Evolutionary conservation across 64 coral and sea anemone genomes (phyloP), one percentile per base, ranked within the genome.

Genomic region (Actinia equina): DNA sequence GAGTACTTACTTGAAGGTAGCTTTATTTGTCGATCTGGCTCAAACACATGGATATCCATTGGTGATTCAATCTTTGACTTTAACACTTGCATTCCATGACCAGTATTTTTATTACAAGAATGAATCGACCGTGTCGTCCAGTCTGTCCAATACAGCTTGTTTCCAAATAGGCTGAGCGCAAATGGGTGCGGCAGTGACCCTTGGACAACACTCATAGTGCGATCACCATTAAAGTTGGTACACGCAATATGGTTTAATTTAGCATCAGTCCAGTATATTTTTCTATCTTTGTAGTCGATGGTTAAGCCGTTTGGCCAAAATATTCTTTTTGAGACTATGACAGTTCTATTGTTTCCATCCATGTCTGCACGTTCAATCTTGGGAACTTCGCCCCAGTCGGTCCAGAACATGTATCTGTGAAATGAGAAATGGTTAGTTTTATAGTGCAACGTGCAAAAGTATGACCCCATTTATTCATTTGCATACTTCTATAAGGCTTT

Each of bases 241-340:
- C 59, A 62, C 9, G 78, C 94, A 69, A 96, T 93, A 74, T 93
- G 88, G 85, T 74, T 51, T 17, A 93, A 82, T 53, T 90, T 93
- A 18, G 85, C 91, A 90, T 96, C 94, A 41, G 94, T 90, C 94
- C 94, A 96, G 42, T 93, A 93, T 43, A 96, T 89, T 88, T 88
- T 92, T n/a, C 88, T 83, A 26, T 86, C 58, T 49, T 62, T 85
- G 54, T 88, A 88, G 46, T 95, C 94, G 20, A 92, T 80, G 44
- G 94, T 95, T 13, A 95, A 60, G 63, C 91, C 94, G 89, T 96
- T 93, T 18, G 94, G 94, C 91, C 91, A 90, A 71, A 76, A 64
- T 69, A 96, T 93, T 19, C 77, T 13, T 57, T 80, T 86, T 20
- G 71, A 17, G 59, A 93, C 65, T 37, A 96, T 85, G 55, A 90